Evolutionary conservation across 2,888 invertebrate species (phyloP).

Genomic region (Eristalinus aeneus): DNA sequence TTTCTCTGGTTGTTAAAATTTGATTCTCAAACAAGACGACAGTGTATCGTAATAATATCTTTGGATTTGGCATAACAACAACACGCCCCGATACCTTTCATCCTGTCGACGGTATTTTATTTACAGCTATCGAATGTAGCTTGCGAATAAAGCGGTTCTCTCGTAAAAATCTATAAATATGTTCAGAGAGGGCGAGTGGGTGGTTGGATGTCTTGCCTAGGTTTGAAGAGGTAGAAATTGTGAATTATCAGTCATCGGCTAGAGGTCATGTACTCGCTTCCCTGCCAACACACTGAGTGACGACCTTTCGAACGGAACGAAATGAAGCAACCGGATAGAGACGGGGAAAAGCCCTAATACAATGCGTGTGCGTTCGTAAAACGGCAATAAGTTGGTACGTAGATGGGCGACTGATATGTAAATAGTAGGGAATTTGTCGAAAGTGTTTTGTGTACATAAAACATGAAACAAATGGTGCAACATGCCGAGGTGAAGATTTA

Average conservation of each 20-base stretch:
- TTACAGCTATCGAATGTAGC: constrained; percentile 41
- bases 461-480: constrained; percentile 28
- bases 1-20: constrained; percentile 18
- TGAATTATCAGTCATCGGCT: constrained; percentile 37
- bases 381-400: constrained; percentile 41
- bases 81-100: neutral
- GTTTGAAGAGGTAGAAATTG: neutral
- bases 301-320: constrained; percentile 8
- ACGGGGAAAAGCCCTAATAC: constrained; percentile 6
- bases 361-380: constrained; percentile 46
- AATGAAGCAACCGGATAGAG: neutral
- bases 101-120: constrained; percentile 28
- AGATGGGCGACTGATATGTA: constrained; percentile 46
- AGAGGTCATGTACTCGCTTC: constrained; percentile 34
- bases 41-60: neutral
- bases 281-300: constrained; percentile 28
- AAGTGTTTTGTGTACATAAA: constrained; percentile 36
- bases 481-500: constrained; percentile 26
- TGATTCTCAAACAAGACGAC: constrained; percentile 11
- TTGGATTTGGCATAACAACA: constrained; percentile 11
- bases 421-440: constrained; percentile 29
- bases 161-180: constrained; percentile 53
- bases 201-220: neutral
- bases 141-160: constrained; percentile 28
- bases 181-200: neutral